phyloP scores from a whole-genome alignment of 2,888 invertebrate species.

The Microplitis deprimator region DNA sequence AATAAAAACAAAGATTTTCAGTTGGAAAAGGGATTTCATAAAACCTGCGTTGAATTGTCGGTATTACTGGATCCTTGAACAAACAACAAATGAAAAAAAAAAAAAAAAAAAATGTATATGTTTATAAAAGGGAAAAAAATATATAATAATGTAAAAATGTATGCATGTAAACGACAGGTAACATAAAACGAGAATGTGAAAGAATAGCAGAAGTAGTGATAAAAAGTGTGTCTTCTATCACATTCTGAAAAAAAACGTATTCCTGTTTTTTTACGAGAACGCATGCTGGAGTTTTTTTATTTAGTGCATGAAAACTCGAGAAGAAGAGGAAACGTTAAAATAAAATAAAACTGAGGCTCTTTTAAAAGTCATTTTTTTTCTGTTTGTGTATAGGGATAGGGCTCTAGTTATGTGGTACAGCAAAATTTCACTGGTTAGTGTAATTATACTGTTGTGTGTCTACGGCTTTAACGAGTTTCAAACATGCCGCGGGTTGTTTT shows the following conservation, averaged over 20 bases:
- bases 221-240: background rate
- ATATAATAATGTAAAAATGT: background rate
- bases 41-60: too few species aligned
- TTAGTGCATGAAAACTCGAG: background rate
- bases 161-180: background rate
- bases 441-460: constrained; percentile 19
- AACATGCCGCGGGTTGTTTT: constrained; percentile 28
- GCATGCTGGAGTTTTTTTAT: background rate
- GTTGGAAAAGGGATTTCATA: too few species aligned
- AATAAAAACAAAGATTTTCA: too few species aligned
- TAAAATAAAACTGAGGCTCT: constrained; percentile 7
- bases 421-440: constrained; percentile 24
- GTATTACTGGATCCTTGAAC: background rate
- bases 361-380: background rate
- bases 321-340: background rate
- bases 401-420: constrained; percentile 20
- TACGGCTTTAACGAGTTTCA: constrained; percentile 25
- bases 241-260: background rate
- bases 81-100: background rate
- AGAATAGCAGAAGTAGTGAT: background rate
- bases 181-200: background rate
- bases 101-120: background rate
- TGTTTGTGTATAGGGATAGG: constrained; percentile 5
- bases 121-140: background rate
- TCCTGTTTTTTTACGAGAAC: background rate